phyloP scores from a whole-genome alignment of 2,797 vertebrate species.

The Mallotus villosus region DNA sequence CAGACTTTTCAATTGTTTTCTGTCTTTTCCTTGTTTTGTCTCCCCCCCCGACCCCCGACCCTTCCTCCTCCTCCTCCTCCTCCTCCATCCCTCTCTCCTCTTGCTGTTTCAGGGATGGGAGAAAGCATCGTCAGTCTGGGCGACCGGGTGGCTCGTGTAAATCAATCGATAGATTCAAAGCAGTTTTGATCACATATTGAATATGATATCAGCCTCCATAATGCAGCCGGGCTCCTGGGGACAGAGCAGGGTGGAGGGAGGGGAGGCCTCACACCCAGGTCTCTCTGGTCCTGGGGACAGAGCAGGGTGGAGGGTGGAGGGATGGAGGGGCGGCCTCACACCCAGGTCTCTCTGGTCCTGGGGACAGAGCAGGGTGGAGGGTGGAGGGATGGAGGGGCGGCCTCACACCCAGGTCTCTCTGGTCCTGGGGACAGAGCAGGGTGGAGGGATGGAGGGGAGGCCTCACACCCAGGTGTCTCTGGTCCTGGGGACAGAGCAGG shows the following conservation, averaged over 20 bases:
- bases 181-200: constrained; percentile 71
- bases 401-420: too few relatives aligned
- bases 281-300: too few relatives aligned
- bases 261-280: neutral
- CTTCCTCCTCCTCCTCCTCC: constrained; percentile 2
- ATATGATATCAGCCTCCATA: constrained; percentile 77
- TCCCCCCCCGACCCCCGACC: neutral
- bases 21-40: constrained; percentile 71
- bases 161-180: constrained; percentile 80
- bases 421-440: neutral
- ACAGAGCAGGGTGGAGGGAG: constrained; percentile 31
- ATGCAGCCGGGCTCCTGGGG: constrained; percentile 62
- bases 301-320: too few relatives aligned
- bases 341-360: too few relatives aligned
- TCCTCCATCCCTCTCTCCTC: constrained; percentile 20
- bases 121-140: constrained; percentile 60
- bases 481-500: too few relatives aligned
- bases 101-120: constrained; percentile 59
- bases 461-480: too few relatives aligned
- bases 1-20: constrained; percentile 85
- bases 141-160: constrained; percentile 67
- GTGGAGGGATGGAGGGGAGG: too few relatives aligned
- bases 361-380: too few relatives aligned
- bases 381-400: neutral
- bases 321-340: too few relatives aligned